Conservation (phyloP, 2,797 vertebrate genomes). For the Malurus leucopterus region DNA sequence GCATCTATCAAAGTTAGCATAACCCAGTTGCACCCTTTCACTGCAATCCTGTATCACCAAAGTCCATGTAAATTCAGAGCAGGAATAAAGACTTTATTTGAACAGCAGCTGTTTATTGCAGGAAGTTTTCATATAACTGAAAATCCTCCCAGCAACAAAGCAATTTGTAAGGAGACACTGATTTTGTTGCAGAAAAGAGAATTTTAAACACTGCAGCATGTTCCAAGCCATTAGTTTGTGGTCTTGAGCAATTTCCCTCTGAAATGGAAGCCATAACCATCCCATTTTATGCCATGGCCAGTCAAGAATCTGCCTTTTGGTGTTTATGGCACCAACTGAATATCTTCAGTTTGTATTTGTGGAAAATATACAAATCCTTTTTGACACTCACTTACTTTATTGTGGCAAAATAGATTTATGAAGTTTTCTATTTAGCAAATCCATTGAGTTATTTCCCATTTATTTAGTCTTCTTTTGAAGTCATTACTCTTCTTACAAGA, state of each 20-base stretch:
- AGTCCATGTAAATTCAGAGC: background rate
- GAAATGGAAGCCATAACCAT: background rate
- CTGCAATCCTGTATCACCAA: background rate
- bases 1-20: background rate
- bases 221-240: background rate
- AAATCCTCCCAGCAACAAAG: background rate
- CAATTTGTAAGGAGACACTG: background rate
- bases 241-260: background rate
- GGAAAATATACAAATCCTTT: background rate
- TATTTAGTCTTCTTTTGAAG: constrained; percentile 12
- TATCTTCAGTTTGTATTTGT: background rate
- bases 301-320: background rate
- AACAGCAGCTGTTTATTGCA: background rate
- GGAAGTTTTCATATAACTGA: background rate
- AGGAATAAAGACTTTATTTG: background rate
- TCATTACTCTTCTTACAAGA: constrained; percentile 9
- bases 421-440: background rate
- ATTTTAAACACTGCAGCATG: background rate
- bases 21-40: background rate
- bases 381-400: background rate
- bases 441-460: constrained; percentile 7
- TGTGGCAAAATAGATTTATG: background rate
- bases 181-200: background rate
- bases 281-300: background rate
- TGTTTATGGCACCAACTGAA: background rate